Percentiles rank a stretch among this genome's conserved stretches.
These are phyloP conservation scores for Bedellia somnulentella DNA, from an alignment of 2,888 invertebrate genomes.

Conservation along the genomic window DNA sequence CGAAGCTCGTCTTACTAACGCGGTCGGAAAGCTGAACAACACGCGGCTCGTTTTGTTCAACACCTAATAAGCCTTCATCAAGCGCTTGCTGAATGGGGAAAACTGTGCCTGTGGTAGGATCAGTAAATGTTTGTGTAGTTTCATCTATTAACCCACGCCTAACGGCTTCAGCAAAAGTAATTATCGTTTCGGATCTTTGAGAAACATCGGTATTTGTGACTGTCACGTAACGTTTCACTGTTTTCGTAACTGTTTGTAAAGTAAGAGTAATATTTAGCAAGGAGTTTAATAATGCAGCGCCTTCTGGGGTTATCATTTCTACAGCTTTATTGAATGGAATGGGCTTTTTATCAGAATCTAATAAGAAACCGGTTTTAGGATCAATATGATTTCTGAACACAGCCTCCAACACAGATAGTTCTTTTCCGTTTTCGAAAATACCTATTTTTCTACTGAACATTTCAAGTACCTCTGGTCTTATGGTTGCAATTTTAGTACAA, in stretches of 20 bases:
- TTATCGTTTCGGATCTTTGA: conserved; percentile 58
- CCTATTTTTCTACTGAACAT: conserved; percentile 84
- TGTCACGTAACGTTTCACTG: conserved; percentile 80
- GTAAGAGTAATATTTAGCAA: conserved; percentile 86
- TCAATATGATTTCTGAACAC: conserved; percentile 86
- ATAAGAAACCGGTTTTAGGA: conserved; percentile 82
- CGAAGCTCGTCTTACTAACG: conserved; percentile 31
- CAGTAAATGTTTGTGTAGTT: conserved; percentile 71
- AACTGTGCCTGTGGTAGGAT: conserved; percentile 72
- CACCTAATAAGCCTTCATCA: conserved; percentile 69
- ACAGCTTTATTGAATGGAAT: conserved; percentile 86
- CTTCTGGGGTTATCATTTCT: conserved; percentile 83
- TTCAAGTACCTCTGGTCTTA: conserved; percentile 84
- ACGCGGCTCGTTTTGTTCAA: conserved; percentile 57
- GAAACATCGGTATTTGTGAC: conserved; percentile 67
- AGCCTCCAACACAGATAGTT: conserved; percentile 84
- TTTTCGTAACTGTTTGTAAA: conserved; percentile 82
- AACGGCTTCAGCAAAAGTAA: conserved; percentile 79
- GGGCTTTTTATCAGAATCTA: conserved; percentile 73
- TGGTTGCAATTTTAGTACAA: conserved; percentile 75
- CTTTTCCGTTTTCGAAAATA: conserved; percentile 72
- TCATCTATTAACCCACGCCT: conserved; percentile 80
- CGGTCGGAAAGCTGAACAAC: conserved; percentile 41
- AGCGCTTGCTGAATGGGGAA: conserved; percentile 79
- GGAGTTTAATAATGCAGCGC: conserved; percentile 83